These are phyloP conservation scores for Athetis lepigone DNA, from an alignment of 2,888 invertebrate genomes.

Conservation along the genomic window DNA sequence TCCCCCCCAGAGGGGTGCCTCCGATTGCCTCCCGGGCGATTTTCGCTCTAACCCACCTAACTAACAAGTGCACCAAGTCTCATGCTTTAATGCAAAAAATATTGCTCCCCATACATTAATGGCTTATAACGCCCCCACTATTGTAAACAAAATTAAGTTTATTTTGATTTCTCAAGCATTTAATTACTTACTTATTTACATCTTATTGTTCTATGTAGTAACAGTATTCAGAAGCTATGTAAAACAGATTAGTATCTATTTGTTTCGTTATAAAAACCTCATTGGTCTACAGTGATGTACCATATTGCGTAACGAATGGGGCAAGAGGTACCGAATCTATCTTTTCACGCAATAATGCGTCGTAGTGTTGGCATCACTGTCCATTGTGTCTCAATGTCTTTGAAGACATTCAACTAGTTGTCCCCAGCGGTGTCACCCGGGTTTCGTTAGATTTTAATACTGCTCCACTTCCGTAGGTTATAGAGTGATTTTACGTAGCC, in stretches of 20 bases:
- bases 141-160: slow-evolving; percentile 14
- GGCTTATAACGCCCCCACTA: no score
- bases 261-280: slow-evolving; percentile 64
- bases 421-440: no score
- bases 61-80: no score
- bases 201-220: slow-evolving; percentile 34
- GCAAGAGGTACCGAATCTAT: slow-evolving; percentile 65
- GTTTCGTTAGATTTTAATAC: no score
- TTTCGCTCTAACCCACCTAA: no score
- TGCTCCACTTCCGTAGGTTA: no score
- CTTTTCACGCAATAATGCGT: slow-evolving; percentile 68
- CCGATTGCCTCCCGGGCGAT: no score
- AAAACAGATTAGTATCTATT: slow-evolving; percentile 33
- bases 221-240: slow-evolving; percentile 24
- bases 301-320: slow-evolving; percentile 67
- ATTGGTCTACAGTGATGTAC: slow-evolving; percentile 51
- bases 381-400: slow-evolving; percentile 23
- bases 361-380: slow-evolving; percentile 52
- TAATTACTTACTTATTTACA: slow-evolving; percentile 17
- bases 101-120: no score
- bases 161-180: neutral
- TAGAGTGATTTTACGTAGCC: no score
- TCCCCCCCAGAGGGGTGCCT: no score
- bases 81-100: no score
- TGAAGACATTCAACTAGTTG: no score